These are phyloP conservation scores for Ecliptopera silaceata DNA, from an alignment of 2,888 invertebrate genomes.

Conservation along the genomic window DNA sequence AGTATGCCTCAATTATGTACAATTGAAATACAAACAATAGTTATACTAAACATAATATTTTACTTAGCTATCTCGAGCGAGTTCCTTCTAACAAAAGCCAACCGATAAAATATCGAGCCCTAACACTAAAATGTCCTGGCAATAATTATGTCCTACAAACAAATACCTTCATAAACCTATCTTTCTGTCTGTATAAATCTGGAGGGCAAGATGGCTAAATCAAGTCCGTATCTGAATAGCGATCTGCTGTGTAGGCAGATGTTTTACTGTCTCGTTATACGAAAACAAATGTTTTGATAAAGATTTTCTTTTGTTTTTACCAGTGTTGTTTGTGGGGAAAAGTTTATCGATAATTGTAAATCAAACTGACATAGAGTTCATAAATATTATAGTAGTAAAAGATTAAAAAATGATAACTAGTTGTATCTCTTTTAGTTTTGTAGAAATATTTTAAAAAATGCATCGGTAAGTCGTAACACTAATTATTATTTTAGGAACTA, in stretches of 20 bases:
- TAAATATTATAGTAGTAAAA: too few relatives aligned
- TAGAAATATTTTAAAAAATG: too few relatives aligned
- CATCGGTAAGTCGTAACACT: too few relatives aligned
- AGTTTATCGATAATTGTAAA: slow-evolving; percentile 5
- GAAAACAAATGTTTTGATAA: slow-evolving; percentile 47
- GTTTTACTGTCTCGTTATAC: slow-evolving; percentile 44
- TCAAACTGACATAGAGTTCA: background rate
- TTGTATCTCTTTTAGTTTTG: too few relatives aligned
- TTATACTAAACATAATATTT: background rate
- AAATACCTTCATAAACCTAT: slow-evolving; percentile 67
- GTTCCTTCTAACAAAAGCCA: slow-evolving; percentile 19
- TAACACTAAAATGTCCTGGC: slow-evolving; percentile 31
- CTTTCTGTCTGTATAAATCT: slow-evolving; percentile 63
- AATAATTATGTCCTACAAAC: slow-evolving; percentile 47
- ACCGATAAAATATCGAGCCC: slow-evolving; percentile 24
- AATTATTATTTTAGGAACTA: too few relatives aligned
- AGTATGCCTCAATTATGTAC: too few relatives aligned
- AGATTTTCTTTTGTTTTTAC: slow-evolving; percentile 41
- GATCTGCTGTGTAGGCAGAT: slow-evolving; percentile 60
- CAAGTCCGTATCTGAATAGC: slow-evolving; percentile 67
- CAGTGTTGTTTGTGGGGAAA: slow-evolving; percentile 9
- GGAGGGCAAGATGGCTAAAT: slow-evolving; percentile 68
- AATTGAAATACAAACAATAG: too few relatives aligned
- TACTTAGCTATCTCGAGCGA: background rate
- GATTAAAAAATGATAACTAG: too few relatives aligned